These are phyloP conservation scores for Trachythela sp. DNA, from an alignment of 64 coral and sea anemone species.

Conservation along the genomic window DNA sequence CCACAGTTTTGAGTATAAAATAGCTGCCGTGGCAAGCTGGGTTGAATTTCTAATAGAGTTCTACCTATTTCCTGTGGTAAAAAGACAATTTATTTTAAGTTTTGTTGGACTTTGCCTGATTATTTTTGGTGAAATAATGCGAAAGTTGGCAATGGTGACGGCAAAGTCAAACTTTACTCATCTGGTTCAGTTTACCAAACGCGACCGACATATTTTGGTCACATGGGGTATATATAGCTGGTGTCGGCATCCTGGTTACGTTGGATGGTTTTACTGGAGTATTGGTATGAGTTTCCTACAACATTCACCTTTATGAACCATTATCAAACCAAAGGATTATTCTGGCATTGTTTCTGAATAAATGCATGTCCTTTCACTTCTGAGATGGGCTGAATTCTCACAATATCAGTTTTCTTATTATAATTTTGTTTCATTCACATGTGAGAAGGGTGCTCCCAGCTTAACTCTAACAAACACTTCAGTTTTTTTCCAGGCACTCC, in stretches of 20 bases:
- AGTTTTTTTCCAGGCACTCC: too few species aligned
- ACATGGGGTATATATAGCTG: constrained; percentile 65
- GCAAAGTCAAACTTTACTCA: constrained; percentile 91
- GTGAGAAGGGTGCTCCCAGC: too few species aligned
- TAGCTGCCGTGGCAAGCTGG: constrained; percentile 91
- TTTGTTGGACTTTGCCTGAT: constrained; percentile 54
- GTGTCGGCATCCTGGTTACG: constrained; percentile 83
- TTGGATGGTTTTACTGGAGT: constrained; percentile 99
- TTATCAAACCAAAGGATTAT: too few species aligned
- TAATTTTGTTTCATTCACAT: too few species aligned
- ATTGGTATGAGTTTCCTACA: constrained; percentile 44
- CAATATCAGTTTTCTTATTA: too few species aligned
- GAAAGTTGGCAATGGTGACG: constrained; percentile 87
- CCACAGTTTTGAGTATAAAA: constrained; percentile 78
- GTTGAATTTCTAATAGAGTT: constrained; percentile 73
- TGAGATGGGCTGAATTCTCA: not conserved
- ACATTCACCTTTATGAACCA: not conserved
- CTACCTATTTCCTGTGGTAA: constrained; percentile 71
- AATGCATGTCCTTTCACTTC: not conserved
- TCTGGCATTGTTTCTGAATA: too few species aligned
- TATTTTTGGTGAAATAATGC: constrained; percentile 68
- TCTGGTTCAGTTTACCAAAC: constrained; percentile 66
- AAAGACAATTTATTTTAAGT: constrained; percentile 53
- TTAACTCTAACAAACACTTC: too few species aligned
- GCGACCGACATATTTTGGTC: constrained; percentile 67